Conservation (phyloP, 2,797 vertebrate genomes). For the Bradypodion ventrale region DNA sequence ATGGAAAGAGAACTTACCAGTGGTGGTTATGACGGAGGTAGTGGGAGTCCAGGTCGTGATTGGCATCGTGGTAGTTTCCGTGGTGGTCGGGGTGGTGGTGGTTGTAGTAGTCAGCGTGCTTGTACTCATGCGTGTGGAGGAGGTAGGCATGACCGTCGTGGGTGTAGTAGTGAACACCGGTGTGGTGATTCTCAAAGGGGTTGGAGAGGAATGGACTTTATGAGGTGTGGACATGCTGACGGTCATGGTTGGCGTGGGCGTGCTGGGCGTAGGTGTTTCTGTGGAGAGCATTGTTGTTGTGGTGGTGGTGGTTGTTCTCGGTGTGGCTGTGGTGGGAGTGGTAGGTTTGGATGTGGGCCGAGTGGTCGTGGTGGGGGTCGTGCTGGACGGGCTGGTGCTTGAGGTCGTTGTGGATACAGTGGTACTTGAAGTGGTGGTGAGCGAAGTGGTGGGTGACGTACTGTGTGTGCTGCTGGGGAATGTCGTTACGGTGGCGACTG, state of each 20-base stretch:
- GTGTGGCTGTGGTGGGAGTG: background rate
- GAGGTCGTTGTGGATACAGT: background rate
- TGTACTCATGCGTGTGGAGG: background rate
- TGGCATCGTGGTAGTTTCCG: too few species aligned
- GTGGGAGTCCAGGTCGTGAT: background rate
- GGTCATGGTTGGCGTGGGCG: background rate
- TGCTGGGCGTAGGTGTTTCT: background rate
- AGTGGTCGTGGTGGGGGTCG: background rate
- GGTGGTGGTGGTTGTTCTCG: background rate
- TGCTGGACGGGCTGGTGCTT: background rate
- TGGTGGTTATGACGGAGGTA: background rate
- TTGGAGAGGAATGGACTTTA: rapidly evolving
- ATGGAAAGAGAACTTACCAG: background rate
- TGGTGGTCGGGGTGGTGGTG: too few species aligned
- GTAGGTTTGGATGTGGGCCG: background rate
- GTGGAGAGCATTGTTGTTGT: background rate
- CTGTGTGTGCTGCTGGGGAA: background rate
- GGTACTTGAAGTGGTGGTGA: background rate
- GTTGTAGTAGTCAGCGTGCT: background rate
- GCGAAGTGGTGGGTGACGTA: background rate
- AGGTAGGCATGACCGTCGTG: background rate
- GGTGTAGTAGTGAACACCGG: background rate
- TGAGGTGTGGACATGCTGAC: background rate
- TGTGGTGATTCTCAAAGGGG: rapidly evolving
- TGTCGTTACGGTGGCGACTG: background rate